Base-by-base conservation (phyloP, 2,113 vertebrate species). In the Saccopteryx bilineata region DNA sequence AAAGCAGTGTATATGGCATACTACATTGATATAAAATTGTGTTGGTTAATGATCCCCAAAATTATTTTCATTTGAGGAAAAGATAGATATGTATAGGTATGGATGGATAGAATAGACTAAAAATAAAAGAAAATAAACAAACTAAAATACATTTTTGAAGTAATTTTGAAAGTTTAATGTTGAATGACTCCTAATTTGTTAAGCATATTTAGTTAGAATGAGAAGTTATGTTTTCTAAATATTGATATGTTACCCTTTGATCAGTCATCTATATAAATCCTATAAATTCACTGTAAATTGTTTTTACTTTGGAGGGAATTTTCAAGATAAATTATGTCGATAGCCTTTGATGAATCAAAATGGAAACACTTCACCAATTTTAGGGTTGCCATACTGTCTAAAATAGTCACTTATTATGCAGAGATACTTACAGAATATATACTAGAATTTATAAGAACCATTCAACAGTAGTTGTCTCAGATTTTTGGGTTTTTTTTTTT, bases 231-330 rank as follows among this genome's bases (percentile, higher is more conserved):
- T 82, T 87, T 92, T 97, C n/a, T 76, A 90, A 74, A 93, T 94
- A 92, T 14, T 83, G n/a, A 21, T 78, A 39, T 15, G 52, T 88
- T 93, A 56, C n/a, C 56, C 56, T 95, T 89, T 86, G 65, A 81
- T 71, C 33, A 92, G 24, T 94, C 9, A 56, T 76, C 31, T 87
- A 63, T 39, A 39, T 90, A 75, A 94, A 78, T 11, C 9, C 33
- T 89, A 6, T 31, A 93, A 88, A 65, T 63, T 82, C 7, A 63
- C 71, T 39, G 61, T 81, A 66, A 90, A 74, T 84, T 89, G 23
- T 72, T 95, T 90, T 97, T 91, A 52, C 24, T 94, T 90, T 66
- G 31, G 86, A 96, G 50, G 17, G 18, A 66, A 33, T 84, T 95
- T 93, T 95, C n/a, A 85, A 71, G 60, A 82, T 94, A n/a, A 50